Conservation (phyloP, 2,888 invertebrate species). For the Digitonthophagus gazella region DNA sequence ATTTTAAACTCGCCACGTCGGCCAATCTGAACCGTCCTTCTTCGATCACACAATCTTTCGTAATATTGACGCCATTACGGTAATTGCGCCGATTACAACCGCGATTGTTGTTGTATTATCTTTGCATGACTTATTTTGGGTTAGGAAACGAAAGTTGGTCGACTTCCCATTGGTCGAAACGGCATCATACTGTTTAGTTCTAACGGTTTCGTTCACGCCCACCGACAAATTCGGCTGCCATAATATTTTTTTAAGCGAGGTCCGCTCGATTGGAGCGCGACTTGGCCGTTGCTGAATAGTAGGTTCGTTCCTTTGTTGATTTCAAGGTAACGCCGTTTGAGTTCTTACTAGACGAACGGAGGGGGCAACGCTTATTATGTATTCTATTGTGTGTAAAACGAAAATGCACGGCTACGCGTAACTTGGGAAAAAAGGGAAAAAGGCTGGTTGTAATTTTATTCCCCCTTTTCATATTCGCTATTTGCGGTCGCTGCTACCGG, state of each 20-base stretch:
- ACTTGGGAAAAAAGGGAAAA: neutral
- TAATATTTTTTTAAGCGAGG: neutral
- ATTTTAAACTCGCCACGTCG: neutral
- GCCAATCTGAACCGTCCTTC: neutral
- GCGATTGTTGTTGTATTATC: neutral
- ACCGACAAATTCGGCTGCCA: slow-evolving; percentile 22
- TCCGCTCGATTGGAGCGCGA: slow-evolving; percentile 2
- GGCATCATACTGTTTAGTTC: slow-evolving; percentile 13
- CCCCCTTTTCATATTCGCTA: neutral
- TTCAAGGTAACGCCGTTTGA: slow-evolving; percentile 7
- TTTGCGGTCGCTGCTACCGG: neutral
- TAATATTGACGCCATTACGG: neutral
- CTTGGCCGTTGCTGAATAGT: neutral
- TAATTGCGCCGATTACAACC: neutral
- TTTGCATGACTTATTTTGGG: neutral
- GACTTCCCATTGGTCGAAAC: neutral
- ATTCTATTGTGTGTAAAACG: neutral
- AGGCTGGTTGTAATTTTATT: neutral
- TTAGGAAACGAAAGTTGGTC: neutral
- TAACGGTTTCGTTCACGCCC: slow-evolving; percentile 22
- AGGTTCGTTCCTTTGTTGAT: neutral
- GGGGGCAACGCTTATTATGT: neutral
- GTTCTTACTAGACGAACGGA: neutral
- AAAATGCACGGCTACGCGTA: neutral
- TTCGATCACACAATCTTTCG: neutral